These are phyloP conservation scores for Coracopsis vasa DNA, from an alignment of 2,113 vertebrate genomes.

Conservation along the genomic window DNA sequence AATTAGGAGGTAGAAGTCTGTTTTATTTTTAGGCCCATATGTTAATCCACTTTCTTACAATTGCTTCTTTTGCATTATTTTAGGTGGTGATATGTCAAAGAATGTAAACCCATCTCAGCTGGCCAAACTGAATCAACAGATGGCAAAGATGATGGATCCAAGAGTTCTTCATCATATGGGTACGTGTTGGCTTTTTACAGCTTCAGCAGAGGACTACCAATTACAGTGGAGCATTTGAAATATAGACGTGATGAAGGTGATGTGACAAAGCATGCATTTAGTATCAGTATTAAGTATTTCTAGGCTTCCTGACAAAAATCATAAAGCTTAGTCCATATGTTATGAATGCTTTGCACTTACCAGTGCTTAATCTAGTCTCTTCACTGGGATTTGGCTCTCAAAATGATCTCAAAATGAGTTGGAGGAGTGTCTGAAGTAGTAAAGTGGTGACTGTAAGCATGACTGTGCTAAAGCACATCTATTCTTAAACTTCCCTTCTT, in stretches of 20 bases:
- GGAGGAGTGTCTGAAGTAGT: neutral
- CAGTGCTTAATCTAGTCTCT: neutral
- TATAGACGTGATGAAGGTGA: neutral
- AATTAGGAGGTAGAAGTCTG: neutral
- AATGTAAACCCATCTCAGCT: constrained; percentile 98
- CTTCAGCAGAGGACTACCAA: neutral
- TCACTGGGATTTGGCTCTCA: neutral
- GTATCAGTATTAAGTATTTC: neutral
- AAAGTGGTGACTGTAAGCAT: neutral
- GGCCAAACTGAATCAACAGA: constrained; percentile 99
- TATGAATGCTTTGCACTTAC: neutral
- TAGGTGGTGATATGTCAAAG: constrained; percentile 99
- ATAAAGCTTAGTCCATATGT: neutral
- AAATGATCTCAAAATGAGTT: neutral
- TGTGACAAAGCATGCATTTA: neutral
- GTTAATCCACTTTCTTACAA: neutral
- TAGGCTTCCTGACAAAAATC: neutral
- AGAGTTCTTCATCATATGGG: constrained; percentile 99
- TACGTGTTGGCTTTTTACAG: constrained; percentile 59
- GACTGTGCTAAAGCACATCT: neutral
- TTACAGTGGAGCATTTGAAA: neutral
- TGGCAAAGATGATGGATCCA: constrained; percentile 99
- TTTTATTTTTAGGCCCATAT: neutral
- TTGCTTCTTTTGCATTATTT: neutral
- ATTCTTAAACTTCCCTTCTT: neutral